Base-by-base conservation (phyloP, 2,888 invertebrate genomes). In the Himalopsyche kuldschensis region DNA sequence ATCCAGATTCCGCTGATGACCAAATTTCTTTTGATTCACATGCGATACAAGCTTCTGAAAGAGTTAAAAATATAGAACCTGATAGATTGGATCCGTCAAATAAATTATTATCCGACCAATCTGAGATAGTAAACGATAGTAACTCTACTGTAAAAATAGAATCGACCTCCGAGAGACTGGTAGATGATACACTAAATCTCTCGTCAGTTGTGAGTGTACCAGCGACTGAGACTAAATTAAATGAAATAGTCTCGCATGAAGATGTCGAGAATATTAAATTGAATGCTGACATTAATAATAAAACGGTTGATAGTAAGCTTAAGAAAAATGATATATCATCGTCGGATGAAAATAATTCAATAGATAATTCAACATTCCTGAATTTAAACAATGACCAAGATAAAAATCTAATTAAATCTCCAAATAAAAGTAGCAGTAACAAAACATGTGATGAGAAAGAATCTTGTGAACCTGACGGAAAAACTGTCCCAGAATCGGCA, bases 241-340 rank as follows among this genome's bases (percentile, higher is more conserved):
- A 15, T 15, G 41, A 41, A 41, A 15, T 41, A 41, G 15, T 15
- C 41, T 41, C 41, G 6, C 15, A 11, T 4, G 41, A 41, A 41
- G 41, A 41, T 15, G 15, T 15, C 15, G 41, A 0, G 3, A 1
- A 11, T 41, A 2, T 15, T 3, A 11, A 15, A 15, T 4, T 15
- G 0, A 41, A 41, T 15, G 15, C 41, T 41, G 41, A 41, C 11
- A 15, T 41, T 41, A 41, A 15, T 41, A 41, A 15, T 41, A 15
- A 41, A 41, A 41, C 41, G 15, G 41, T 41, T 41, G 15, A 41
- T 41, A 35, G 35, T 32, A 32, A 32, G 35, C 35, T 35, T 87
- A 91, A 91, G 41, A 76, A 88, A 27, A 89, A 89, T 17, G 88
- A 86, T 31, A 89, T 91, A 89, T 85, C 90, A 5, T 27, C 75